Evolutionary conservation across 2,888 invertebrate genomes (phyloP).

Genomic region (Furcula furcula): DNA sequence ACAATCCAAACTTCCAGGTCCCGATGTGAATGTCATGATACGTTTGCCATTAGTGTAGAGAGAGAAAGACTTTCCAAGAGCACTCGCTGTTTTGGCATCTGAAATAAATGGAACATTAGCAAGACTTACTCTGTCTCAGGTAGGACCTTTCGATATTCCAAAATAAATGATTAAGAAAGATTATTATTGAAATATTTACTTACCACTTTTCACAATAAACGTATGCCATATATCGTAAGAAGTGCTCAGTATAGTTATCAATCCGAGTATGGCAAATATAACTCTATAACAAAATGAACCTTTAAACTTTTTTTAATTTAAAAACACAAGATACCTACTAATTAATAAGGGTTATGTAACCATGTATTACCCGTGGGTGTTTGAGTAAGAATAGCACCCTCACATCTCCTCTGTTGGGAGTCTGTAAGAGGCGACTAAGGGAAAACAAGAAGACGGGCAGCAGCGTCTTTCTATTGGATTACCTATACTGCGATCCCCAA

Average conservation of each 20-base stretch:
- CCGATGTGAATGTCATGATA: constrained; percentile 38
- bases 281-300: constrained; percentile 17
- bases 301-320: too few species aligned
- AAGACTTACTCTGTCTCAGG: too few species aligned
- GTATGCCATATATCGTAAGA: constrained; percentile 37
- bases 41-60: constrained; percentile 50
- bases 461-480: too few species aligned
- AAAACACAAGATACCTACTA: too few species aligned
- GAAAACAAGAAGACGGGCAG: too few species aligned
- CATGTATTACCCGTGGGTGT: too few species aligned
- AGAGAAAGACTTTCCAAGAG: constrained; percentile 26
- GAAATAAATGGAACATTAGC: constrained; percentile 10
- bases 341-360: too few species aligned
- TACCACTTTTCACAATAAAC: constrained; percentile 35
- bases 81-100: constrained; percentile 27
- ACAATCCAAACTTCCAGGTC: constrained; percentile 48
- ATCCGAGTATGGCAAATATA: constrained; percentile 22
- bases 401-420: too few species aligned
- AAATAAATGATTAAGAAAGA: background rate
- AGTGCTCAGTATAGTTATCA: constrained; percentile 38
- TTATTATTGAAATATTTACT: constrained; percentile 4
- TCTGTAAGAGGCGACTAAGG: too few species aligned
- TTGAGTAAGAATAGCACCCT: too few species aligned
- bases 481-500: too few species aligned
- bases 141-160: background rate